Evolutionary conservation across 2,888 invertebrate species (phyloP).

Genomic region (Crematogaster levior): DNA sequence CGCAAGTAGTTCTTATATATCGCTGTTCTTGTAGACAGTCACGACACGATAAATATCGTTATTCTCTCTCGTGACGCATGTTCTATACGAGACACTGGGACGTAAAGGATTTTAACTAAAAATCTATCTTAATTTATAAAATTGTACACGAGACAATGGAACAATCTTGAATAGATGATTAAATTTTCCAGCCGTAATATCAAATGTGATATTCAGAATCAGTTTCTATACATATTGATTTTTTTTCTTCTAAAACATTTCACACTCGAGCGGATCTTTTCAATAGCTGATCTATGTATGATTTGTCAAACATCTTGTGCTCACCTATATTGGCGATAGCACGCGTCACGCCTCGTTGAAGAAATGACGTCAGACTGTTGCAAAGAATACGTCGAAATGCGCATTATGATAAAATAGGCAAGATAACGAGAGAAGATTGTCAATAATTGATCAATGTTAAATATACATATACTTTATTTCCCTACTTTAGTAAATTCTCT

Average conservation of each 20-base stretch:
- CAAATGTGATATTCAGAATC: background rate
- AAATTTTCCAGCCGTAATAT: background rate
- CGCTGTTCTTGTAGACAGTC: background rate
- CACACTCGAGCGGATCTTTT: background rate
- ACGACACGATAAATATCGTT: slow-evolving; percentile 14
- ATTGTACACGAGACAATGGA: background rate
- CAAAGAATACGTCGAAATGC: slow-evolving; percentile 42
- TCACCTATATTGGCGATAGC: slow-evolving; percentile 68
- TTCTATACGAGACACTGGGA: no score
- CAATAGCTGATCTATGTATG: slow-evolving; percentile 35
- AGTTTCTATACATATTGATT: background rate
- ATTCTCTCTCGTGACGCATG: background rate
- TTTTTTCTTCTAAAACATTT: background rate
- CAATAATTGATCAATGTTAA: background rate
- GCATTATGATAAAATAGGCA: slow-evolving; percentile 32
- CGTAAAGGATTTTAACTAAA: background rate
- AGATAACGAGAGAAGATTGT: background rate
- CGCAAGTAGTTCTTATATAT: slow-evolving; percentile 11
- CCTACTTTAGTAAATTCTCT: background rate
- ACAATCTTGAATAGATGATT: background rate
- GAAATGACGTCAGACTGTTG: slow-evolving; percentile 74
- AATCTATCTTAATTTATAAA: background rate
- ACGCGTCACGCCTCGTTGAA: slow-evolving; percentile 73
- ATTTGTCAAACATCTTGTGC: slow-evolving; percentile 42
- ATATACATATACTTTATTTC: background rate